Conservation (phyloP, 2,888 invertebrate species). For the Flexamia atlantica region DNA sequence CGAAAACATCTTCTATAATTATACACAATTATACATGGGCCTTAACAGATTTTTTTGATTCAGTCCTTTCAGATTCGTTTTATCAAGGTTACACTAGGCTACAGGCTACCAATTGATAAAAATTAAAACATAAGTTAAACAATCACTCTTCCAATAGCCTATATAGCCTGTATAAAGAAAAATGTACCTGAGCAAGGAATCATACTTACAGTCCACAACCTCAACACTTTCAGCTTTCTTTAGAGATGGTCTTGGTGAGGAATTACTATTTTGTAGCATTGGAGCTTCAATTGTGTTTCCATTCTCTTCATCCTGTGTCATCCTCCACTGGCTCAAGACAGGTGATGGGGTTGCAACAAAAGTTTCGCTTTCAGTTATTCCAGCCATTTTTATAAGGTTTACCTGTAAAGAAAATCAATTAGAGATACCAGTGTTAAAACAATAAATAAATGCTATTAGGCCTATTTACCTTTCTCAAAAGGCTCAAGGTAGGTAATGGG, state of each 20-base stretch:
- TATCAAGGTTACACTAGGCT: too few species aligned
- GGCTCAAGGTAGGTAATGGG: too few species aligned
- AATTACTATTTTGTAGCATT: constrained; percentile 22
- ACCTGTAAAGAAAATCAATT: background rate
- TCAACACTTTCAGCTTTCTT: constrained; percentile 58
- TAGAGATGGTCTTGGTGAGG: constrained; percentile 45
- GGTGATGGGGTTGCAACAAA: constrained; percentile 18
- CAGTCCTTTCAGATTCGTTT: too few species aligned
- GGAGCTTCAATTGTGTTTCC: constrained; percentile 63
- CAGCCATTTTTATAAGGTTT: constrained; percentile 13
- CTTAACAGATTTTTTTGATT: too few species aligned
- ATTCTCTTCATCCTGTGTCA: constrained; percentile 68
- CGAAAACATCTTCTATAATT: too few species aligned
- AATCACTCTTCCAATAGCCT: too few species aligned
- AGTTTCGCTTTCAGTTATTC: constrained; percentile 21
- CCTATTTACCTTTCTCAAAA: background rate
- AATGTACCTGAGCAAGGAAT: too few species aligned
- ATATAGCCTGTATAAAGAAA: too few species aligned
- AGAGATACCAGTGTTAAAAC: background rate
- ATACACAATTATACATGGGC: too few species aligned
- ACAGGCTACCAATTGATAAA: too few species aligned
- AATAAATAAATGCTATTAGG: background rate
- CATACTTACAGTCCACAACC: constrained; percentile 56
- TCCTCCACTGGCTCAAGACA: constrained; percentile 63
- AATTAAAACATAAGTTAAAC: too few species aligned